Evolutionary conservation across 2,113 vertebrate species (phyloP).

Genomic region (Edolisoma coerulescens): DNA sequence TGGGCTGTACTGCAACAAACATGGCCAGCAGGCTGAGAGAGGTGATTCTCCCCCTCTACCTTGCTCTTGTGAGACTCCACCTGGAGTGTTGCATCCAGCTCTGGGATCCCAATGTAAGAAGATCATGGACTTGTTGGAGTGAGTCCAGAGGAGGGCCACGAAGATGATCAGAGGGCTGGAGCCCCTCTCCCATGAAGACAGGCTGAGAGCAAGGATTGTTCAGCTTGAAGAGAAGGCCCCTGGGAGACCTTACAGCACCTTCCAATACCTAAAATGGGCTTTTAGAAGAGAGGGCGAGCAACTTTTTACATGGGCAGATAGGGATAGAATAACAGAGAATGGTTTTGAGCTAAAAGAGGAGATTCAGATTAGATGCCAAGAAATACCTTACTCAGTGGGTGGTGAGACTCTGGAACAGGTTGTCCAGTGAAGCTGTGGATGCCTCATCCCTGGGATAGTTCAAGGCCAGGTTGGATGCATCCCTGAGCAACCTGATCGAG

Average conservation of each 20-base stretch:
- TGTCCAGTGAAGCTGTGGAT: neutral
- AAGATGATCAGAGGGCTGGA: neutral
- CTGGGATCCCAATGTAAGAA: neutral
- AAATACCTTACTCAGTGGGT: neutral
- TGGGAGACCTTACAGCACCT: neutral
- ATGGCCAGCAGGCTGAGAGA: neutral
- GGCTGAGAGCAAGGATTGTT: neutral
- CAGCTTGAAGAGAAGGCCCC: neutral
- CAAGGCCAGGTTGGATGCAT: neutral
- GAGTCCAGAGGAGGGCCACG: neutral
- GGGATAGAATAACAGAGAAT: neutral
- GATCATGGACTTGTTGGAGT: neutral
- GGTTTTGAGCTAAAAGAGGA: neutral
- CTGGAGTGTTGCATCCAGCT: neutral
- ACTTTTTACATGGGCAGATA: neutral
- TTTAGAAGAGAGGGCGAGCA: neutral
- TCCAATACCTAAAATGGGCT: neutral
- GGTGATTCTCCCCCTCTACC: neutral
- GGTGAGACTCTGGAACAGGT: neutral
- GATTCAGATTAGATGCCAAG: neutral
- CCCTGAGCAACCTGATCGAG: neutral
- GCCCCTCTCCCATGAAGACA: neutral
- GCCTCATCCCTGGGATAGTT: neutral
- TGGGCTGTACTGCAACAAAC: fast-evolving
- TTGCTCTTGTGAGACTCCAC: neutral